Evolutionary conservation across 2,797 vertebrate species (phyloP).

Genomic region (Pelochelys cantorii): DNA sequence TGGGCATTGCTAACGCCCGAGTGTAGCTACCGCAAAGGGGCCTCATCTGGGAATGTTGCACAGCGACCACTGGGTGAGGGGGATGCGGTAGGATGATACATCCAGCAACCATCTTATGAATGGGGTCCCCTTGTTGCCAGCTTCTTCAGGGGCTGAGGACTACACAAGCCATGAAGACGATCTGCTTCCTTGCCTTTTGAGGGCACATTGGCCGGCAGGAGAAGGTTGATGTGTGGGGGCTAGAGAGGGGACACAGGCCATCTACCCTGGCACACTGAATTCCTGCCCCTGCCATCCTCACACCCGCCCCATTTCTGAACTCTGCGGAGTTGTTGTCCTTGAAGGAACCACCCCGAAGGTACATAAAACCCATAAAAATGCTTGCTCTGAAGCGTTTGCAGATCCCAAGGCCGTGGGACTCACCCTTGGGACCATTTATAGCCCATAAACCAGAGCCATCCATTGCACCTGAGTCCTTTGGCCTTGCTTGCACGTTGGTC

Average conservation of each 20-base stretch:
- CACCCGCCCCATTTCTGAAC: background rate
- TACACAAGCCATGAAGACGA: fast-evolving
- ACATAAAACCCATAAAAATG: background rate
- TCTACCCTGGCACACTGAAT: background rate
- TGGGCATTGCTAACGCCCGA: background rate
- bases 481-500: background rate
- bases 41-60: background rate
- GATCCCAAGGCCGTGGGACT: background rate
- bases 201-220: background rate
- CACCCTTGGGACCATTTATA: background rate
- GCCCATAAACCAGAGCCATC: background rate
- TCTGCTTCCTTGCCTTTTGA: fast-evolving
- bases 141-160: background rate
- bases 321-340: background rate
- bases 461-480: background rate
- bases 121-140: background rate
- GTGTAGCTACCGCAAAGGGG: background rate
- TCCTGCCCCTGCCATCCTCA: background rate
- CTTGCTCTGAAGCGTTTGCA: background rate
- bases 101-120: background rate
- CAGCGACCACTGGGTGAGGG: background rate
- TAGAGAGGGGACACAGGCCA: background rate
- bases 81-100: background rate
- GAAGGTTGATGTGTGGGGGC: fast-evolving
- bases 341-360: background rate